Conservation (phyloP, 2,888 invertebrate species). For the Enchytraeus crypticus region DNA sequence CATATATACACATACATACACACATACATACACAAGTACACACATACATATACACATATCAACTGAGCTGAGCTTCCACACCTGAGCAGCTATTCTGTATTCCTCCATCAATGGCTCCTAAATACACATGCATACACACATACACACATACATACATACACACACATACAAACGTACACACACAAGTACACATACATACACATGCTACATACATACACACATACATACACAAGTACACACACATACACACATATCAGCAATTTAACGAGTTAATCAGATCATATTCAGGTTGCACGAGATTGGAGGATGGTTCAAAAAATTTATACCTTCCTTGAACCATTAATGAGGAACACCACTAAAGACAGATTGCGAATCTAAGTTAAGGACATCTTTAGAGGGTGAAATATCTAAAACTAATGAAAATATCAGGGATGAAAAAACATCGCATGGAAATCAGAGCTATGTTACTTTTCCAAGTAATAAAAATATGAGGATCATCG, state of each 20-base stretch:
- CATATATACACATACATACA: background rate
- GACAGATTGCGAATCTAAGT: too few relatives aligned
- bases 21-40: constrained; percentile 6
- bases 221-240: constrained; percentile 1
- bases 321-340: too few relatives aligned
- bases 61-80: constrained; percentile 95
- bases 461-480: too few relatives aligned
- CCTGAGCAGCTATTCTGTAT: constrained; percentile 97
- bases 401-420: background rate
- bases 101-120: constrained; percentile 96
- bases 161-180: constrained; percentile 51
- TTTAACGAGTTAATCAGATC: background rate
- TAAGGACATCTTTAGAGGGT: too few relatives aligned
- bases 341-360: too few relatives aligned
- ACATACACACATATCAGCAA: background rate
- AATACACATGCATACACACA: background rate
- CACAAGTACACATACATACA: too few relatives aligned
- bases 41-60: constrained; percentile 70
- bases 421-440: background rate
- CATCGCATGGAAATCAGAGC: background rate
- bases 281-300: background rate
- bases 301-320: background rate
- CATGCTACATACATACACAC: constrained; percentile 5
- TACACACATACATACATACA: constrained; percentile 4
- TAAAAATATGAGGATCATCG: too few relatives aligned